Evolutionary conservation across 2,113 vertebrate genomes (phyloP), one percentile per base, ranked within the genome.

Genomic region (Noctilio leporinus): DNA sequence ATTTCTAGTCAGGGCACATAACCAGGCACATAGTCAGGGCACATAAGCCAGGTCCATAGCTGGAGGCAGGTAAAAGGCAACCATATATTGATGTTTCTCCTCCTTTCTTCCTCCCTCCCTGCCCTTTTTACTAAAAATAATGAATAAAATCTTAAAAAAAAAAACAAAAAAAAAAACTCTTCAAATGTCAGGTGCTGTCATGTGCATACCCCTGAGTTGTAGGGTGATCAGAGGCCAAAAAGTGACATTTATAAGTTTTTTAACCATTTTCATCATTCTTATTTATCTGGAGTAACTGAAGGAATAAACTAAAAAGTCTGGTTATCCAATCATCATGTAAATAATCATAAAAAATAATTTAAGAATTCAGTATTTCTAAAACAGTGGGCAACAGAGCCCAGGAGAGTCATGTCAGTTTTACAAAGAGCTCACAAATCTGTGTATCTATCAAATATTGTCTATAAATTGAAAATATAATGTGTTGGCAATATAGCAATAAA

Each of bases 331-430:
- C 24, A 53, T 12, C 10, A 3, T 70, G 65, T 19, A 82, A 81
- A 88, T 33, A 83, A 49, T 90, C 83, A 77, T 62, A 22, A 92
- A 93, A 95, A 81, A 30, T 82, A 73, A 82, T 64, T 85, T 73
- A 86, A 97, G 62, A 90, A 97, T 91, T 78, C 51, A 45, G 2
- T 62, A 91, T 88, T 93, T 96, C 55, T 90, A 51, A 96, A 67
- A 43, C 59, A 75, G 3, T 89, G 38, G 30, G 43, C 59, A 89
- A 91, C 33, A 49, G 20, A 95, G 6, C n/a, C 43, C 53, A 51
- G 43, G 85, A 85, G 10, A 91, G 45, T 30, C 24, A 55, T 53
- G 43, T 82, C 33, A 77, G 59, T 93, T 96, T 93, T 86, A 94
- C 4, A 94, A 78, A 64, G 4, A 40, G 26, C 86, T 89, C 22